phyloP scores from a whole-genome alignment of 2,888 invertebrate species.

The Thumatha senex region DNA sequence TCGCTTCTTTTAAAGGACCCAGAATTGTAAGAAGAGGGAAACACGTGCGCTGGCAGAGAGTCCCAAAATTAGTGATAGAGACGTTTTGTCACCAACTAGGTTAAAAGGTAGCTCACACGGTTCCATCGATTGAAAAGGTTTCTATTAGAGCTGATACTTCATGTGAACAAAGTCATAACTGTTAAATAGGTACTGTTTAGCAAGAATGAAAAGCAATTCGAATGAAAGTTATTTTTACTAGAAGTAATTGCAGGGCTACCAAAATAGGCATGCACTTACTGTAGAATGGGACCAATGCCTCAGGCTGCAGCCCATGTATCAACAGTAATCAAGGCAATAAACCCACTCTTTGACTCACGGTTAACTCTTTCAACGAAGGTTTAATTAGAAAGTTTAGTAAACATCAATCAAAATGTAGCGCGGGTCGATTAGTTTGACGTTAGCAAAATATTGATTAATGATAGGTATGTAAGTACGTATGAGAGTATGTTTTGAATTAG shows the following conservation, averaged over 20 bases:
- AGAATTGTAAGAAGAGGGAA: no score
- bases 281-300: constrained; percentile 10
- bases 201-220: constrained; percentile 2
- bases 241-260: constrained; percentile 9
- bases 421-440: neutral
- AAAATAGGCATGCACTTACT: constrained; percentile 18
- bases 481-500: neutral
- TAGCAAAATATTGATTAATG: neutral
- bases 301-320: constrained; percentile 19
- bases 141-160: no score
- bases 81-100: no score
- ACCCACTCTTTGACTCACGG: no score
- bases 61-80: no score
- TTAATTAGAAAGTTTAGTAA: constrained; percentile 1
- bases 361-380: neutral
- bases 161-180: no score
- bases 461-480: neutral
- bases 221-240: constrained; percentile 4
- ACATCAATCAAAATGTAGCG: neutral
- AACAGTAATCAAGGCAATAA: constrained; percentile 7
- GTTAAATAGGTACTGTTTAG: no score
- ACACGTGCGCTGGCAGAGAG: no score
- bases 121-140: no score
- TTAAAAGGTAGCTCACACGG: no score
- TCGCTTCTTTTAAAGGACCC: no score